Percentiles rank a stretch among this genome's conserved stretches.
These are phyloP conservation scores for Oryzias dopingdopingensis DNA, from an alignment of 2,797 vertebrate species.

Conservation along the genomic window DNA sequence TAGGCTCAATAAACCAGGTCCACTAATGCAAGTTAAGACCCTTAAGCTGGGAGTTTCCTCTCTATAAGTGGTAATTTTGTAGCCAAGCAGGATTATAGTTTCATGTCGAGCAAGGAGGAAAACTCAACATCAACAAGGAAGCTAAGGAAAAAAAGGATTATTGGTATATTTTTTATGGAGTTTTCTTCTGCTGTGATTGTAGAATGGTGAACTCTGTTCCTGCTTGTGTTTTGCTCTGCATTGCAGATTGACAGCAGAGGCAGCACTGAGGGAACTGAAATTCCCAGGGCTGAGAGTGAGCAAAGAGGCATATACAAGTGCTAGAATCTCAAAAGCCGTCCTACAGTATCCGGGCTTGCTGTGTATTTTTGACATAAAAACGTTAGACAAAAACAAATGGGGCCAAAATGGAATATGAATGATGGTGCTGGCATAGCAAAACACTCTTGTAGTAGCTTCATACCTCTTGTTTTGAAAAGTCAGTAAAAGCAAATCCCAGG, in stretches of 20 bases:
- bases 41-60: constrained; percentile 15
- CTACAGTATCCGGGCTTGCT: no score
- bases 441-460: not conserved
- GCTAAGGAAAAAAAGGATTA: no score
- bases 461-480: constrained; percentile 30
- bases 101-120: no score
- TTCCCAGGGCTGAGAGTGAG: constrained; percentile 7
- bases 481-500: constrained; percentile 25
- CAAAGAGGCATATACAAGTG: constrained; percentile 20
- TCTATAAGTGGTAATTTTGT: constrained; percentile 24
- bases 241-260: constrained; percentile 42
- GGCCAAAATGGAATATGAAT: no score
- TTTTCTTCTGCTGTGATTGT: not conserved
- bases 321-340: constrained; percentile 22
- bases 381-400: no score
- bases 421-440: no score
- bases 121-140: no score
- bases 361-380: no score
- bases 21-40: constrained; percentile 37
- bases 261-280: constrained; percentile 20
- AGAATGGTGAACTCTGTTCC: constrained; percentile 38
- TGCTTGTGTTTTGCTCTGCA: constrained; percentile 31
- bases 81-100: no score
- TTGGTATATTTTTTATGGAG: not conserved
- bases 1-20: constrained; percentile 49